phyloP scores from a whole-genome alignment of 1,140 invertebrate genomes.

The Hylaeus anthracinus region DNA sequence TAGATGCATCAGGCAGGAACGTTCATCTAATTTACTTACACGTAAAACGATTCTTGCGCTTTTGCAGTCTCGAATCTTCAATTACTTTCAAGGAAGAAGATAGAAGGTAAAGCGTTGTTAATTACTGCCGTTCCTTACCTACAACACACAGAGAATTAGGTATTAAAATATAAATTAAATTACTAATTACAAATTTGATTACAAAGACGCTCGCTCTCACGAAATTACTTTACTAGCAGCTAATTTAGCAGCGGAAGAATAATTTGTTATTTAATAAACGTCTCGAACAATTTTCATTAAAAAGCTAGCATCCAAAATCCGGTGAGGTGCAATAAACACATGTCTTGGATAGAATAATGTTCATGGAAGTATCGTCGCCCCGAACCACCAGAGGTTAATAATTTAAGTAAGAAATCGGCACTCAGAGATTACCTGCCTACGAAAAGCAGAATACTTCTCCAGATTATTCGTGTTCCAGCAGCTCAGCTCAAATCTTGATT shows the following conservation, averaged over 20 bases:
- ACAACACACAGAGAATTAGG: not conserved
- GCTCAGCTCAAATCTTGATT: too few species aligned
- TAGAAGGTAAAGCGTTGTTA: not conserved
- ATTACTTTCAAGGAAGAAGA: not conserved
- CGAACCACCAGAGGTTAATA: not conserved
- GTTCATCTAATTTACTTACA: not conserved
- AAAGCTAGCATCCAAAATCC: not conserved
- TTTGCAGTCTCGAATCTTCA: not conserved
- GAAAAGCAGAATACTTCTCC: not conserved
- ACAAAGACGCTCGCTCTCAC: too few species aligned
- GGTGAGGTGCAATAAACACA: not conserved
- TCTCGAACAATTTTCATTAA: not conserved
- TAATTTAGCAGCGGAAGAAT: not conserved
- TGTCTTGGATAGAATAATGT: not conserved
- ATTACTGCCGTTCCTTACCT: conserved; percentile 1
- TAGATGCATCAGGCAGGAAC: too few species aligned
- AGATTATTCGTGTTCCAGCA: not conserved
- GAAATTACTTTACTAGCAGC: too few species aligned
- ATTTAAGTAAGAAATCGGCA: not conserved
- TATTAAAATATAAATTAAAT: too few species aligned
- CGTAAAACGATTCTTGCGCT: not conserved
- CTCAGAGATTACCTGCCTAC: not conserved
- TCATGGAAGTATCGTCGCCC: not conserved
- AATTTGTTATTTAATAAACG: not conserved
- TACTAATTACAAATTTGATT: not conserved